Conservation (phyloP, 2,797 vertebrate genomes). For the Gambelia wislizenii region DNA sequence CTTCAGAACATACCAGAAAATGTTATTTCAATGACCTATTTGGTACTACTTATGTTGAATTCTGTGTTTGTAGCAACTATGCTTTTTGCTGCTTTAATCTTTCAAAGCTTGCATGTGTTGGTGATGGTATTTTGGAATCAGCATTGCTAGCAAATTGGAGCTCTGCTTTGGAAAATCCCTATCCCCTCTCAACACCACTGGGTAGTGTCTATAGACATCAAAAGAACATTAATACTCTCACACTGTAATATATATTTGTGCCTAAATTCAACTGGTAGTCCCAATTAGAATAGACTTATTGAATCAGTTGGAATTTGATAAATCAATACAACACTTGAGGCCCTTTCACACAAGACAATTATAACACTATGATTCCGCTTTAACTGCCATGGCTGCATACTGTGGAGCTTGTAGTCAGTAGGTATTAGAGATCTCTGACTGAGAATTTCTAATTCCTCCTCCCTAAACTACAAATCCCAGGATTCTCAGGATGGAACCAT, state of each 20-base stretch:
- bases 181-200: background rate
- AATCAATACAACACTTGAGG: too few relatives aligned
- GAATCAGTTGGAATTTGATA: too few relatives aligned
- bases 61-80: slow-evolving; percentile 26
- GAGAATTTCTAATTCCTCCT: too few relatives aligned
- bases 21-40: slow-evolving; percentile 20
- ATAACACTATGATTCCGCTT: too few relatives aligned
- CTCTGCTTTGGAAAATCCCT: background rate
- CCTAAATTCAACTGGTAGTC: too few relatives aligned
- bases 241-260: rapidly evolving
- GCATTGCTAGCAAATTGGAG: slow-evolving; percentile 38
- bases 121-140: slow-evolving; percentile 9
- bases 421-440: too few relatives aligned
- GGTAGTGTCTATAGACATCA: slow-evolving; percentile 16
- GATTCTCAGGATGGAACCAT: too few relatives aligned
- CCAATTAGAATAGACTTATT: too few relatives aligned
- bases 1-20: slow-evolving; percentile 30
- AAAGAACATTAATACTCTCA: background rate
- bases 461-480: too few relatives aligned
- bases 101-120: slow-evolving; percentile 41
- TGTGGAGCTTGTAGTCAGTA: too few relatives aligned
- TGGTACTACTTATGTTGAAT: background rate
- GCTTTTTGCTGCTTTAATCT: slow-evolving; percentile 58
- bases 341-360: too few relatives aligned
- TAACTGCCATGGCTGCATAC: too few relatives aligned